Percentiles rank a stretch among this genome's conserved stretches.
Conservation (phyloP, 1,140 invertebrate species). For the Cyrtorhinus lividipennis region DNA sequence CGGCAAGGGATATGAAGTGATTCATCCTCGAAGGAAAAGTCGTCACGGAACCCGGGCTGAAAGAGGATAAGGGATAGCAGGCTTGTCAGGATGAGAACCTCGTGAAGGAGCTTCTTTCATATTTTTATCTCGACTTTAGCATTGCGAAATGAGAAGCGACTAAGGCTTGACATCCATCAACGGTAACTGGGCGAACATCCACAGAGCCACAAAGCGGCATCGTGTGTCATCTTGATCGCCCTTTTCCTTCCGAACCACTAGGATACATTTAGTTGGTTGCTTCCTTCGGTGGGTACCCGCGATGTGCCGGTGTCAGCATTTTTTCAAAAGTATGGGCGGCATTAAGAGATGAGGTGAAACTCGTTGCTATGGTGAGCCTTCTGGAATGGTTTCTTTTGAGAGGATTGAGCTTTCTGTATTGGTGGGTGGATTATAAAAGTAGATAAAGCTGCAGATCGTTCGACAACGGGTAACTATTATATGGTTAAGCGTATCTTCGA, state of each 20-base stretch:
- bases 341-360: too few relatives aligned
- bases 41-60: background rate
- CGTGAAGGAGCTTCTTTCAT: background rate
- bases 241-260: background rate
- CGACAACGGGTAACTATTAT: too few relatives aligned
- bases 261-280: too few relatives aligned
- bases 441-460: too few relatives aligned
- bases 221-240: conserved; percentile 1
- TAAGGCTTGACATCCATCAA: conserved; percentile 3
- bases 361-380: too few relatives aligned
- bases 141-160: background rate
- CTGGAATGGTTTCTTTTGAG: too few relatives aligned
- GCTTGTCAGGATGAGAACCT: background rate
- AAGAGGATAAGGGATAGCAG: background rate
- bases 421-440: too few relatives aligned
- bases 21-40: background rate
- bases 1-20: background rate
- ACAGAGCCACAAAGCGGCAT: background rate
- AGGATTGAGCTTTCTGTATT: too few relatives aligned
- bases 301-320: too few relatives aligned
- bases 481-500: too few relatives aligned
- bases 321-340: too few relatives aligned
- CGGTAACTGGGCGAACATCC: background rate
- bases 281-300: too few relatives aligned
- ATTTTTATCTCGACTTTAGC: conserved; percentile 3